phyloP scores from a whole-genome alignment of 2,113 vertebrate species.

The Gallinago undulata region DNA sequence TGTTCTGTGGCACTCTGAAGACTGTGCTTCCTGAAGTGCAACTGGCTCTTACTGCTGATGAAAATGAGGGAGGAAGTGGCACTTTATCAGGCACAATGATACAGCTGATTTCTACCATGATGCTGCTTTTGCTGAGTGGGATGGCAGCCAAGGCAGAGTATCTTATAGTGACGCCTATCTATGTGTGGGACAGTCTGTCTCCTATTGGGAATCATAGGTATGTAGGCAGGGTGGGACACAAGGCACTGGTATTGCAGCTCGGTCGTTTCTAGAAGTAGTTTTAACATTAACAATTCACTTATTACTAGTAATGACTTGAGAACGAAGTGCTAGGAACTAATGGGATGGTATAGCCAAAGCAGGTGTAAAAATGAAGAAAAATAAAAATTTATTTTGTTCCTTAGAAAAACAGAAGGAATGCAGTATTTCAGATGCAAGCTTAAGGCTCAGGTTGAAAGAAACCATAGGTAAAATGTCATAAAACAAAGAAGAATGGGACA shows the following conservation, averaged over 20 bases:
- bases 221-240: background rate
- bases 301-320: background rate
- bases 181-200: background rate
- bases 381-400: fast-evolving
- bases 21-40: background rate
- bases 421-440: background rate
- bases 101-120: background rate
- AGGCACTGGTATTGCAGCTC: background rate
- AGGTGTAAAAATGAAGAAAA: background rate
- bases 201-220: background rate
- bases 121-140: background rate
- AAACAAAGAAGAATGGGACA: background rate
- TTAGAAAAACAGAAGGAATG: background rate
- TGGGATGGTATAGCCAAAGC: background rate
- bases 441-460: background rate
- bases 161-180: background rate
- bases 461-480: background rate
- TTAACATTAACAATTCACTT: background rate
- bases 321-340: background rate
- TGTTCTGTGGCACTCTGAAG: background rate
- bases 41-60: conserved; percentile 27
- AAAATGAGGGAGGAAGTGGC: conserved; percentile 2
- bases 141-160: background rate
- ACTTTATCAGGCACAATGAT: background rate
- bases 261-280: background rate